Base-by-base conservation (phyloP, 2,113 vertebrate genomes). In the Ameiurus melas region DNA sequence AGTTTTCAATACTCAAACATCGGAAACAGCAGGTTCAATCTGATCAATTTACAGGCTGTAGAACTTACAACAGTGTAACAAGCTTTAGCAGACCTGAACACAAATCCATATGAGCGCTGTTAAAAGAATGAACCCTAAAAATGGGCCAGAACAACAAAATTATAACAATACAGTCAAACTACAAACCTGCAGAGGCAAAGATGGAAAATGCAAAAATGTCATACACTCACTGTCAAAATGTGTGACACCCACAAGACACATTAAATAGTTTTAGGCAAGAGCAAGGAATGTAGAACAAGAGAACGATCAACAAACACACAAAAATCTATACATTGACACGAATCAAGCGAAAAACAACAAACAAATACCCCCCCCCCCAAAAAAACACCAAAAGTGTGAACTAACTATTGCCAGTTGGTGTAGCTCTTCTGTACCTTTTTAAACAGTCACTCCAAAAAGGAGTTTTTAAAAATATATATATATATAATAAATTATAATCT, bases 181-280 rank as follows among this genome's bases (percentile, higher is more conserved):
- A 86, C 51, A 71, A 85, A 57, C 51, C 13, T 85, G 17, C 25
- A 58, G 73, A 82, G 75, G 71, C n/a, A 43, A n/a, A 90, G 83
- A 36, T 2, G 12, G 25, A 47, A 27, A 13, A 47, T 87, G 16
- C 43, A 80, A 81, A 77, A 51, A 25, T 68, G 39, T 68, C 2
- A 19, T 9, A 73, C 58, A 33, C 22, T 70, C 57, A 83, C 43
- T 47, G 43, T 47, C 43, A 47, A 47, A 47, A 47, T 47, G 43
- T 43, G 82, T 79, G 89, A 80, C 22, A 22, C 82, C 39, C 30
- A 70, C 1, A 85, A 87, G 47, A 39, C 51, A 86, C 30, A 80
- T 58, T 5, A 79, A 83, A 62, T 43, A 47, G 66, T 81, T 79
- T 73, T 43, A 81, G 10, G 25, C 13, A 73, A 81, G 14, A 81